Percentiles rank a stretch among this genome's conserved stretches.
These are phyloP conservation scores for Temnothorax nylanderi DNA, from an alignment of 1,140 invertebrate species.

Conservation along the genomic window DNA sequence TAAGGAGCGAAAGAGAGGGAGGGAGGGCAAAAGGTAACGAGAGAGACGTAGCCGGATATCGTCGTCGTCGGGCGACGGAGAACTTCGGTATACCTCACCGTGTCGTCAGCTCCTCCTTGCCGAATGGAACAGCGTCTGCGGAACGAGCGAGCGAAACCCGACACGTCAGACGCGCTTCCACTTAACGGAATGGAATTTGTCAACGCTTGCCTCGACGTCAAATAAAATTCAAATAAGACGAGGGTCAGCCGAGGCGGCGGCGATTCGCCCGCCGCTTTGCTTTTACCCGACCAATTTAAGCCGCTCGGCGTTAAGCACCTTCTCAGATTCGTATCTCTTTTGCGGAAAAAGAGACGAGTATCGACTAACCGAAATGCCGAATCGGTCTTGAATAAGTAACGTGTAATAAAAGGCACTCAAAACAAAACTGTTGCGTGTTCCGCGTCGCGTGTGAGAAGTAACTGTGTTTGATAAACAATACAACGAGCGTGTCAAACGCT, in stretches of 20 bases:
- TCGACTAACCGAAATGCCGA: background rate
- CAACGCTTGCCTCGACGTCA: constrained; percentile 69
- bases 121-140: constrained; percentile 62
- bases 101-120: constrained; percentile 61
- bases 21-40: background rate
- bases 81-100: constrained; percentile 61
- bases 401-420: background rate
- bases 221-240: constrained; percentile 77
- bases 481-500: background rate
- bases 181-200: constrained; percentile 79
- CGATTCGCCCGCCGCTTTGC: background rate
- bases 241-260: constrained; percentile 59
- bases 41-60: constrained; percentile 6
- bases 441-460: too few relatives aligned
- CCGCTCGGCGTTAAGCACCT: background rate
- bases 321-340: background rate
- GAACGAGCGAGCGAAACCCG: constrained; percentile 67
- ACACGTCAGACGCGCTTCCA: constrained; percentile 71
- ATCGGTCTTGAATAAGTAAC: background rate
- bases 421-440: background rate
- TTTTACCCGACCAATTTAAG: constrained; percentile 49
- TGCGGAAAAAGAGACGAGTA: background rate
- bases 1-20: background rate
- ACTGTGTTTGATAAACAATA: constrained; percentile 1
- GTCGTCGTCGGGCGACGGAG: constrained; percentile 25